These are phyloP conservation scores for Meles meles DNA, from an alignment of 2,113 vertebrate species.

Conservation along the genomic window DNA sequence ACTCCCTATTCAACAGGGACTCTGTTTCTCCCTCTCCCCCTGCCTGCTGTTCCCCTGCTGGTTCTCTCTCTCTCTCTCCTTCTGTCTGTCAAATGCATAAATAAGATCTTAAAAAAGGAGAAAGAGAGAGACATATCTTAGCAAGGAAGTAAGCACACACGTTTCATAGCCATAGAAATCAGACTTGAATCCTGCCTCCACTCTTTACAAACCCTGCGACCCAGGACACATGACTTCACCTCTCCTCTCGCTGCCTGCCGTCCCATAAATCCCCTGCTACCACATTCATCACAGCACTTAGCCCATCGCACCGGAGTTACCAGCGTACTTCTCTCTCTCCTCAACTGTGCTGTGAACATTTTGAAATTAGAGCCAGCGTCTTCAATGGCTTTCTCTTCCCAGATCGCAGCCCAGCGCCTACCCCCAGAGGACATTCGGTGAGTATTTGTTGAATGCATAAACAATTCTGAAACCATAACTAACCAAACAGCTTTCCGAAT, in stretches of 20 bases:
- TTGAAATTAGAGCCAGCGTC: not conserved
- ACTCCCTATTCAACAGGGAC: too few species aligned
- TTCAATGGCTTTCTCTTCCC: not conserved
- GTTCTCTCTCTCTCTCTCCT: too few species aligned
- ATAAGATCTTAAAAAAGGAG: too few species aligned
- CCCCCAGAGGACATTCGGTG: not conserved
- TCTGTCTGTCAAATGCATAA: too few species aligned
- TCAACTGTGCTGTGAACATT: not conserved
- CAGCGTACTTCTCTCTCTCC: not conserved
- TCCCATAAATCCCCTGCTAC: not conserved
- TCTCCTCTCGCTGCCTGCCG: not conserved
- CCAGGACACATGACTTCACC: not conserved
- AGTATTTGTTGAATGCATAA: not conserved
- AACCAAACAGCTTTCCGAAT: not conserved
- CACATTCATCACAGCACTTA: not conserved
- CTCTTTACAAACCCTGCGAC: not conserved
- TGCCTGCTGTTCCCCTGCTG: too few species aligned
- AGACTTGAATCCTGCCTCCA: too few species aligned
- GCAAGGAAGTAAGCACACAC: not conserved
- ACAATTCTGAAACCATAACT: not conserved
- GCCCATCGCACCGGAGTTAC: not conserved
- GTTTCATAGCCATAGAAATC: not conserved
- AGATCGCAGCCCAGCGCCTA: fast-evolving
- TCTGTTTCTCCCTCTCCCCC: too few species aligned
- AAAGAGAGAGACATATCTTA: not conserved